Evolutionary conservation across 1,140 invertebrate species (phyloP).

Genomic region (Hyphantria cunea): DNA sequence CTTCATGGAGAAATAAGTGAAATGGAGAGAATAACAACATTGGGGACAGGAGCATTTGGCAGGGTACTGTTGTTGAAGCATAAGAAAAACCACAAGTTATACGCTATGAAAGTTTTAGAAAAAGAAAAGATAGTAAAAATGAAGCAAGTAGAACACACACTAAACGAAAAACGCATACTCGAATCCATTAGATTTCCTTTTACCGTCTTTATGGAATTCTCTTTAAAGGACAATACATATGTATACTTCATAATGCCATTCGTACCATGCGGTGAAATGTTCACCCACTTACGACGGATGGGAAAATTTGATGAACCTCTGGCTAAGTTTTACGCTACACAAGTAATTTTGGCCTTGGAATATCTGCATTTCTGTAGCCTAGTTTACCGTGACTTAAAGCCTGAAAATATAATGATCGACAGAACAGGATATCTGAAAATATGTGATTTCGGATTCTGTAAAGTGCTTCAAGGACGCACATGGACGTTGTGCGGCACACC

Average conservation of each 20-base stretch:
- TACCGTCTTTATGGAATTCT: constrained; percentile 90
- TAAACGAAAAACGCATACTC: constrained; percentile 93
- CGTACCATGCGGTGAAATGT: constrained; percentile 93
- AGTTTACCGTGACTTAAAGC: constrained; percentile 97
- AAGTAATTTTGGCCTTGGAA: constrained; percentile 95
- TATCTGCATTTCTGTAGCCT: constrained; percentile 96
- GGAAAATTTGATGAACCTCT: constrained; percentile 91
- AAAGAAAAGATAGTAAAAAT: constrained; percentile 93
- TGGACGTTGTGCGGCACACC: constrained; percentile 98
- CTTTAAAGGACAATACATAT: constrained; percentile 93
- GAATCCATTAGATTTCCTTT: constrained; percentile 92
- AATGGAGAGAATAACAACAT: constrained; percentile 74
- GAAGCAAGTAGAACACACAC: constrained; percentile 93
- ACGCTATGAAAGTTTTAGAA: constrained; percentile 95
- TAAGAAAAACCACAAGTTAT: constrained; percentile 83
- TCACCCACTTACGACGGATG: constrained; percentile 87
- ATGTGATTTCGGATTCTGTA: constrained; percentile 97
- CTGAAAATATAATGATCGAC: constrained; percentile 97
- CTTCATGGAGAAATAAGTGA: constrained; percentile 54
- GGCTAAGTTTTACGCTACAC: constrained; percentile 95
- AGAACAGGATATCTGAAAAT: constrained; percentile 92
- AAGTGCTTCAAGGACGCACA: constrained; percentile 92
- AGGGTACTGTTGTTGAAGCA: constrained; percentile 92
- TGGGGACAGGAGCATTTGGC: constrained; percentile 96
- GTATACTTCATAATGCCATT: constrained; percentile 93